Evolutionary conservation across 1,140 invertebrate species (phyloP).

Genomic region (Globodera rostochiensis): DNA sequence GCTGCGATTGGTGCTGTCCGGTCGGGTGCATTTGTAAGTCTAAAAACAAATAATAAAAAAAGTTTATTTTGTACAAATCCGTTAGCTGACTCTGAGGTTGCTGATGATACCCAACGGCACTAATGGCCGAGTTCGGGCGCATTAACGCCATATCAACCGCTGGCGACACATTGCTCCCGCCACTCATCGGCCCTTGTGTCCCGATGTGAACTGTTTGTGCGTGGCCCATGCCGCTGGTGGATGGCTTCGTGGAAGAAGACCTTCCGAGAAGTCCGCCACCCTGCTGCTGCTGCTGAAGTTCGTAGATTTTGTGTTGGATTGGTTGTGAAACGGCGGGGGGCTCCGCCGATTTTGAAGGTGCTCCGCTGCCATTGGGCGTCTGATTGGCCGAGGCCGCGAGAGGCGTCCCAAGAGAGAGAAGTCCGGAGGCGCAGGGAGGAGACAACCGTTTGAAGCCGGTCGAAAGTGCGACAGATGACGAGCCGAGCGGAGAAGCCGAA

Average conservation of each 20-base stretch:
- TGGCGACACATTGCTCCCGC: background rate
- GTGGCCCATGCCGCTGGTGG: background rate
- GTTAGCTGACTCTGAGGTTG: background rate
- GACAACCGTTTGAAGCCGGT: background rate
- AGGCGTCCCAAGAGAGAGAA: conserved; percentile 20
- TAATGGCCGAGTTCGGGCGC: conserved; percentile 23
- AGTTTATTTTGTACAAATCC: background rate
- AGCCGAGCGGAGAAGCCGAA: background rate
- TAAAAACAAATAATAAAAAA: background rate
- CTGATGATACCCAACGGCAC: conserved; percentile 12
- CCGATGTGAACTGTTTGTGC: background rate
- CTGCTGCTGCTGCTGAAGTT: conserved; percentile 6
- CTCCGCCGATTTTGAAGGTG: conserved; percentile 17
- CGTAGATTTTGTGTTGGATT: conserved; percentile 21
- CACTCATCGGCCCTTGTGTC: background rate
- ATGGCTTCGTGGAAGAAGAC: conserved; percentile 18
- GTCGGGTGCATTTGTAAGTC: background rate
- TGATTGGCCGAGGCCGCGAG: background rate
- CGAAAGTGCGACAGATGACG: background rate
- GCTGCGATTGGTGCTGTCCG: no score
- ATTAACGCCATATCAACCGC: conserved; percentile 1
- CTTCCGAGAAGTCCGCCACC: background rate
- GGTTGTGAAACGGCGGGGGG: background rate
- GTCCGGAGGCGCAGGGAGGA: background rate
- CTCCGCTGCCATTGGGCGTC: background rate